Evolutionary conservation across 2,113 vertebrate species (phyloP).

Genomic region (Callionymus lyra): DNA sequence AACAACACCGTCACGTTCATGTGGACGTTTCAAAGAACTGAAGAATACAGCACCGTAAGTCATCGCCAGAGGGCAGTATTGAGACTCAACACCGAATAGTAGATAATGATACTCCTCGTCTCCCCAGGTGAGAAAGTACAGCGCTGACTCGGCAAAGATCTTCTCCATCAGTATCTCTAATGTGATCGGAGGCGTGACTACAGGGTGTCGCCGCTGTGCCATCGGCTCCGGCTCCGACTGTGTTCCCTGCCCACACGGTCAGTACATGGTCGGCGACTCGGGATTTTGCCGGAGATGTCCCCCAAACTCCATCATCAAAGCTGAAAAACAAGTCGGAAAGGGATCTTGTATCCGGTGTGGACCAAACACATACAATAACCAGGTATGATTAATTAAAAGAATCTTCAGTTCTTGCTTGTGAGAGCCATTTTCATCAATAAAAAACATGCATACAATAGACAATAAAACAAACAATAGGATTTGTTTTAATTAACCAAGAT

Average conservation of each 20-base stretch:
- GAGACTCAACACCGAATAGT: too few relatives aligned
- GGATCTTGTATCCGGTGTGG: conserved; percentile 77
- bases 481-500: too few relatives aligned
- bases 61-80: too few relatives aligned
- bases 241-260: conserved; percentile 75
- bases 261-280: conserved; percentile 67
- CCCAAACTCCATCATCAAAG: conserved; percentile 68
- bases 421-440: too few relatives aligned
- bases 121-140: conserved; percentile 75
- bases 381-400: conserved; percentile 53
- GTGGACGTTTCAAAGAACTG: conserved; percentile 85
- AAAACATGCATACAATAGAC: too few relatives aligned
- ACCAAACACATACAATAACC: conserved; percentile 75
- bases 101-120: background rate
- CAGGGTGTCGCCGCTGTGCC: conserved; percentile 79
- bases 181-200: conserved; percentile 79
- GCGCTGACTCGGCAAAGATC: conserved; percentile 78
- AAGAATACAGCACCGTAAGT: conserved; percentile 61
- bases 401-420: background rate
- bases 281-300: conserved; percentile 75
- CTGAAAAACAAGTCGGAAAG: conserved; percentile 67
- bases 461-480: too few relatives aligned
- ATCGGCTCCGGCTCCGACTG: conserved; percentile 70
- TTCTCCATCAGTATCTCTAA: conserved; percentile 88
- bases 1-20: conserved; percentile 81